phyloP scores from a whole-genome alignment of 1,140 invertebrate species.

The Diorhabda sublineata region DNA sequence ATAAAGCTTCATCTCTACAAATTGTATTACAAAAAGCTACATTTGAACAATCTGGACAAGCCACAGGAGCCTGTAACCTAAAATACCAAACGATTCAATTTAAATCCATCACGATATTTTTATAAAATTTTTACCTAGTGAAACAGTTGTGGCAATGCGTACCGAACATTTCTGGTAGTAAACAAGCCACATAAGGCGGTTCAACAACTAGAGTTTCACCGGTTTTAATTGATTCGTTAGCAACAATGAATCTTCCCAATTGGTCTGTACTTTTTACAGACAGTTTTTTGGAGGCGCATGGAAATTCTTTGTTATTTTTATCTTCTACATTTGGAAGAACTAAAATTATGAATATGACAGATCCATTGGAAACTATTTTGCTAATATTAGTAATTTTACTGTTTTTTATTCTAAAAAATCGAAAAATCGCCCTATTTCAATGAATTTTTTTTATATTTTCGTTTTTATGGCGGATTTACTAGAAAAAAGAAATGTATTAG shows the following conservation, averaged over 20 bases:
- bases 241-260: constrained; percentile 57
- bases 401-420: no score
- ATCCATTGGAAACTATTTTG: not conserved
- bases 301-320: constrained; percentile 39
- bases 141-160: constrained; percentile 84
- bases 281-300: constrained; percentile 46
- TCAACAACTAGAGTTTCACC: constrained; percentile 69
- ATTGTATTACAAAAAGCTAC: constrained; percentile 69
- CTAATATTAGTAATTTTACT: no score
- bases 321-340: constrained; percentile 34
- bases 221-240: constrained; percentile 55
- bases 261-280: constrained; percentile 48
- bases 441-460: no score
- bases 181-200: constrained; percentile 67
- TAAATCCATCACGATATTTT: not conserved
- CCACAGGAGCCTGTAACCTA: constrained; percentile 60
- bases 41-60: constrained; percentile 70
- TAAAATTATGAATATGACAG: constrained; percentile 16
- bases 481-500: no score
- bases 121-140: constrained; percentile 50
- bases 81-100: constrained; percentile 18
- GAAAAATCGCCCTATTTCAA: no score
- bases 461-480: no score
- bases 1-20: constrained; percentile 64
- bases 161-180: constrained; percentile 66